Conservation (phyloP, 2,797 vertebrate species). For the Cynodonichthys magdalenae region DNA sequence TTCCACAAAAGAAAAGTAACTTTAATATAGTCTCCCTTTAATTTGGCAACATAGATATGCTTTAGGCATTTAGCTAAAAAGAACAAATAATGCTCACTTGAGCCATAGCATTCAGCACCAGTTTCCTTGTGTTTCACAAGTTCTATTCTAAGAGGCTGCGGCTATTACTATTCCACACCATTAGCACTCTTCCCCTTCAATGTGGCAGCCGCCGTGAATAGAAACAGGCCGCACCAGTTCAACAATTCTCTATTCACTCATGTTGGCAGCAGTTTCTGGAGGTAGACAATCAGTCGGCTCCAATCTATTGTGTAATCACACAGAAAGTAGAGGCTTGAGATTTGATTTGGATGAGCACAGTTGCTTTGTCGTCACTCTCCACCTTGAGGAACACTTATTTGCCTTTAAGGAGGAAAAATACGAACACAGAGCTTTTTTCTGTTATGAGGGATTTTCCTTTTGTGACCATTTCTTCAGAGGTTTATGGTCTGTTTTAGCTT, state of each 20-base stretch:
- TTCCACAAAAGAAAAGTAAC: slow-evolving; percentile 1
- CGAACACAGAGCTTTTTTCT: slow-evolving; percentile 49
- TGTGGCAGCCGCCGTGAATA: slow-evolving; percentile 52
- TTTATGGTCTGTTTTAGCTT: slow-evolving; percentile 9
- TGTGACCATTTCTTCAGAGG: slow-evolving; percentile 15
- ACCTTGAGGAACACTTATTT: slow-evolving; percentile 68
- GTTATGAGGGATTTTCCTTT: slow-evolving; percentile 15
- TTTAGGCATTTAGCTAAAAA: slow-evolving; percentile 19
- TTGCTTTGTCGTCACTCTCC: slow-evolving; percentile 62
- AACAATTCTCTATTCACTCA: slow-evolving; percentile 61
- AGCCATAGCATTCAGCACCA: slow-evolving; percentile 32
- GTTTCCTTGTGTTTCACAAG: slow-evolving; percentile 41
- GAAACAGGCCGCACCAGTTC: slow-evolving; percentile 52
- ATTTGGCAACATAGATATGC: slow-evolving; percentile 5
- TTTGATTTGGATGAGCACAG: slow-evolving; percentile 68
- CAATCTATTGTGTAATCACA: slow-evolving; percentile 74
- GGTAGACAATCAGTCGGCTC: slow-evolving; percentile 66
- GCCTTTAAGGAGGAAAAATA: slow-evolving; percentile 42
- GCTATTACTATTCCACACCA: slow-evolving; percentile 56
- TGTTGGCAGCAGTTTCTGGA: slow-evolving; percentile 59
- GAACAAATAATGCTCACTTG: slow-evolving; percentile 29
- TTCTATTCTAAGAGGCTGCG: slow-evolving; percentile 37
- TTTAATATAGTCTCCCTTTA: slow-evolving; percentile 33
- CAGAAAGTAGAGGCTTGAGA: slow-evolving; percentile 67
- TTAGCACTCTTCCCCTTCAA: slow-evolving; percentile 48